Evolutionary conservation across 2,797 vertebrate species (phyloP), one percentile per base, ranked within the genome.

Genomic region (Tragelaphus eurycerus): DNA sequence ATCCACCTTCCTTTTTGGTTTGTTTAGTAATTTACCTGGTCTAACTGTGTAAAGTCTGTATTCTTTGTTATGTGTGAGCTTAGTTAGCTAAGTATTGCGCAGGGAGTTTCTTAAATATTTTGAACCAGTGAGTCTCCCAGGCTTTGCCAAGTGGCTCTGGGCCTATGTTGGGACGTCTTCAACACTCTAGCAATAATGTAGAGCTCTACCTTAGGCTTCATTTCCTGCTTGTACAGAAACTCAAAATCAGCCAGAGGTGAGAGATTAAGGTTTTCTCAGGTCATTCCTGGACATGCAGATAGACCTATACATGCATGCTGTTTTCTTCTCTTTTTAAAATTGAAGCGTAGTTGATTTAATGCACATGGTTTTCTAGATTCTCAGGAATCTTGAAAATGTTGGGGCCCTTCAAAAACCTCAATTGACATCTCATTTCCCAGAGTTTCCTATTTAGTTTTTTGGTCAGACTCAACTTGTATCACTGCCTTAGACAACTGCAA

Each of bases 371-470:
- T 91, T 93, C 50, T 62, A 86, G 79, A 48, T 46, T 87, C 29
- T 38, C 2, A 52, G 16, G 15, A 95, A 50, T 4, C 78, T 21
- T 81, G 48, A 81, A 21, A 52, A 71, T 38, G 43, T 10, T 34
- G 27, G 9, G 55, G 4, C 31, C 57, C 16, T 78, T 78, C 25
- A 38, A 74, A 93, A 46, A 7, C 21, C 59, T 11, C 52, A 81
- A 29, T 0, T 71, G 78, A 93, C 46, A 89, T 62, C 78, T 86
- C 31, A 64, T 87, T 78, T 21, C 50, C 55, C 11, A 57, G 11
- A 55, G 64, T 92, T 97, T 86, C 60, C n/a, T 89, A 38, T 27
- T 64, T 76, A 71, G n/a, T 52, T 86, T 94, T 86, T 57, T 78
- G 57, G 55, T 82, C 86, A 96, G 31, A 38, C 50, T n/a, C 31